Percentiles rank a stretch among this genome's conserved stretches.
Evolutionary conservation across 1,140 invertebrate species (phyloP).

Genomic region (Caerostris extrusa): DNA sequence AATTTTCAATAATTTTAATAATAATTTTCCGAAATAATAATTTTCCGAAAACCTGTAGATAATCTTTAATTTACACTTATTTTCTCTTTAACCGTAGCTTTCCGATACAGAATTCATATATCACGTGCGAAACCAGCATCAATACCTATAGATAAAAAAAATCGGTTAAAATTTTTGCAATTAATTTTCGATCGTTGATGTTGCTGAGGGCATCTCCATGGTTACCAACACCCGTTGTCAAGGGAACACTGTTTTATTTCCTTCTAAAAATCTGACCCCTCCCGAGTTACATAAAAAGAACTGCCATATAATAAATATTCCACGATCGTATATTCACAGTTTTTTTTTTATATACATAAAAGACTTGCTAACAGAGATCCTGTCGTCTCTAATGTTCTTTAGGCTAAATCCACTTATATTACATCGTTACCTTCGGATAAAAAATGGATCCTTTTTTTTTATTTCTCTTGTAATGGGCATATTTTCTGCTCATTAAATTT

Average conservation of each 20-base stretch:
- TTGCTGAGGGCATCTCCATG: conserved; percentile 9
- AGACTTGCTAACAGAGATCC: background rate
- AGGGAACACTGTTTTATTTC: conserved; percentile 49
- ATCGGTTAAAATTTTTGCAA: conserved; percentile 53
- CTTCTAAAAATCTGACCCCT: conserved; percentile 37
- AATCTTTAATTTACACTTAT: background rate
- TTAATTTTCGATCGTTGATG: conserved; percentile 47
- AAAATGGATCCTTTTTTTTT: background rate
- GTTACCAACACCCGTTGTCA: conserved; percentile 18
- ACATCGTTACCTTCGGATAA: background rate
- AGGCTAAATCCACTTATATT: background rate
- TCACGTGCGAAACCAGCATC: background rate
- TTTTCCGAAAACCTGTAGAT: background rate
- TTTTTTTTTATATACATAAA: background rate
- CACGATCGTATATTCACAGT: background rate
- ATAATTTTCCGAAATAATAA: background rate
- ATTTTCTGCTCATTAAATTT: background rate
- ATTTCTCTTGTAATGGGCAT: background rate
- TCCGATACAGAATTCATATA: background rate
- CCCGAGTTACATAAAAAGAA: conserved; percentile 25
- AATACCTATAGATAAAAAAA: background rate
- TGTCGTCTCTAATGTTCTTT: background rate
- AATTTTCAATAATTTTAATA: no score
- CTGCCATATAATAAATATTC: conserved; percentile 22
- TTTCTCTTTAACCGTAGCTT: background rate